Evolutionary conservation across 2,888 invertebrate species (phyloP).

Genomic region (Meiosimyza decipiens): DNA sequence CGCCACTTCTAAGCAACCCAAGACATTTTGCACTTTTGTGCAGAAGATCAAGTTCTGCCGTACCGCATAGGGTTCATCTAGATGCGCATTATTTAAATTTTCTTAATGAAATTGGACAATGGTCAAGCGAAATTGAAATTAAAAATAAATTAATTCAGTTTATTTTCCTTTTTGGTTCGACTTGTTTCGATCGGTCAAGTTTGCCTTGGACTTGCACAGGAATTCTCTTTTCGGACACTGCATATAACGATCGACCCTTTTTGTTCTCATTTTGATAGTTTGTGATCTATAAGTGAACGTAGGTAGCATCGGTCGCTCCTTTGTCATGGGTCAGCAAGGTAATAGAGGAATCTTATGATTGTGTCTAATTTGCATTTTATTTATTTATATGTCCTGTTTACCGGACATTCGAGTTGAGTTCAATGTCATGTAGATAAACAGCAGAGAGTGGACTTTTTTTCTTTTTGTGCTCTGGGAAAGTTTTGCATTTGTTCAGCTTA

Average conservation of each 20-base stretch:
- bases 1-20: neutral
- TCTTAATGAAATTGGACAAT: slow-evolving; percentile 48
- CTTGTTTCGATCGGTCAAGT: slow-evolving; percentile 18
- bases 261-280: slow-evolving; percentile 48
- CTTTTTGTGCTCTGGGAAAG: slow-evolving; percentile 21
- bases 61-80: neutral
- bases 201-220: slow-evolving; percentile 28
- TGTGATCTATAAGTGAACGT: slow-evolving; percentile 22
- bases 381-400: slow-evolving; percentile 50
- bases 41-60: slow-evolving; percentile 40
- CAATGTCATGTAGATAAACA: slow-evolving; percentile 47
- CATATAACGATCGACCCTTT: slow-evolving; percentile 22
- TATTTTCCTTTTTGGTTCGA: slow-evolving; percentile 28
- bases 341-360: slow-evolving; percentile 39
- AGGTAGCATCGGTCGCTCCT: neutral
- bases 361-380: slow-evolving; percentile 50
- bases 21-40: neutral
- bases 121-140: slow-evolving; percentile 49
- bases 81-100: slow-evolving; percentile 13
- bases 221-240: slow-evolving; percentile 30
- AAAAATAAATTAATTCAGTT: slow-evolving; percentile 48
- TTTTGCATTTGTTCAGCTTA: slow-evolving; percentile 1
- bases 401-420: slow-evolving; percentile 33
- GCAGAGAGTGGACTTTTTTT: slow-evolving; percentile 40
- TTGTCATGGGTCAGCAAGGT: slow-evolving; percentile 33